Conservation (phyloP, 2,113 vertebrate species). For the Verasper variegatus region DNA sequence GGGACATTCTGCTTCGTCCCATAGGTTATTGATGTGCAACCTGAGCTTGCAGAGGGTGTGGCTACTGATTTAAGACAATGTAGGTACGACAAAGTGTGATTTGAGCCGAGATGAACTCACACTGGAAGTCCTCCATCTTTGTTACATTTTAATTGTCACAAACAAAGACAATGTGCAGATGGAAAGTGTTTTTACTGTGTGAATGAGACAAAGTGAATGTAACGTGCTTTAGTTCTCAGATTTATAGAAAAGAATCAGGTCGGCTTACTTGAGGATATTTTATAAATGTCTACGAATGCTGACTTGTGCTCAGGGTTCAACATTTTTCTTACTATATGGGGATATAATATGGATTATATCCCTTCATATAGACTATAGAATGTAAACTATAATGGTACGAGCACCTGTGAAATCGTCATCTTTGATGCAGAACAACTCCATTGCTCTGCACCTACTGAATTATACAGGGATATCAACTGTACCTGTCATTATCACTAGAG, state of each 20-base stretch:
- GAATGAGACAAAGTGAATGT: constrained; percentile 22
- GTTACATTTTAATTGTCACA: constrained; percentile 19
- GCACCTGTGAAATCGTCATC: constrained; percentile 1
- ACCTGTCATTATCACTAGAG: constrained; percentile 59
- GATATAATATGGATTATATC: constrained; percentile 1
- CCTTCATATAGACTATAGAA: not conserved
- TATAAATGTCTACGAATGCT: not conserved
- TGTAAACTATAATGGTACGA: not conserved
- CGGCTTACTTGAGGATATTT: not conserved
- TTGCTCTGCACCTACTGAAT: constrained; percentile 24
- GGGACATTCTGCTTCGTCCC: not conserved
- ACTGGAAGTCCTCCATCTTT: constrained; percentile 7
- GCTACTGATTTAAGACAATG: constrained; percentile 35
- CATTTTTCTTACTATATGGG: not conserved
- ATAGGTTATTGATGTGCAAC: not conserved
- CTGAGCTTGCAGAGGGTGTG: constrained; percentile 5
- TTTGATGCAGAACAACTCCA: not conserved
- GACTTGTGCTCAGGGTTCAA: constrained; percentile 44
- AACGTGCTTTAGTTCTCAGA: constrained; percentile 26
- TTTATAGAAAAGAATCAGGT: constrained; percentile 18
- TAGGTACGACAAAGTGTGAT: not conserved
- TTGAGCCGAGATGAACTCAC: not conserved
- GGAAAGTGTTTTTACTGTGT: constrained; percentile 15
- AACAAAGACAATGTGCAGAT: not conserved
- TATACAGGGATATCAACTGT: constrained; percentile 10